Conservation (phyloP, 2,113 vertebrate species). For the Sander vitreus region DNA sequence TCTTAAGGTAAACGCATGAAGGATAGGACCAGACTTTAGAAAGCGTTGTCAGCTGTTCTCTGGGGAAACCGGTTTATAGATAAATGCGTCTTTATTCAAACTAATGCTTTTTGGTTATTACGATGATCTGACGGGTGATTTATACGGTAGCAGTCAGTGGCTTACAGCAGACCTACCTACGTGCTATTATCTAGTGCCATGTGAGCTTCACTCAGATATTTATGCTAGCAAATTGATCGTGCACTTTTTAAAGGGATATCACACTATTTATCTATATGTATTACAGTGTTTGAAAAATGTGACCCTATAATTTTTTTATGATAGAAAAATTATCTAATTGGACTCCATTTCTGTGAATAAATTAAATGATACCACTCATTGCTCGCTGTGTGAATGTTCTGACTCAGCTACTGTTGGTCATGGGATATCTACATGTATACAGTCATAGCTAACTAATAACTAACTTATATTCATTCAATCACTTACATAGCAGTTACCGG, state of each 20-base stretch:
- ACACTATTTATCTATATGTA: conserved; percentile 30
- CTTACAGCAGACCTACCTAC: neutral
- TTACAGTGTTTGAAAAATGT: neutral
- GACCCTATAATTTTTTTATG: neutral
- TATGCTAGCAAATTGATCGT: neutral
- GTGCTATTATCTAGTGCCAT: neutral
- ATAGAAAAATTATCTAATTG: neutral
- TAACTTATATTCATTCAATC: no score
- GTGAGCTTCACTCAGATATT: conserved; percentile 2
- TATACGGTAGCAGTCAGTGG: neutral
- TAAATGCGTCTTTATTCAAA: neutral
- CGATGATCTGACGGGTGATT: neutral
- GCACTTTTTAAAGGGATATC: conserved; percentile 15
- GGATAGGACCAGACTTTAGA: neutral
- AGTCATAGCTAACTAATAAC: no score
- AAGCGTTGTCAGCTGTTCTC: neutral
- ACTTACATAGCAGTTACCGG: no score
- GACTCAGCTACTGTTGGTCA: neutral
- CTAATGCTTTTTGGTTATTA: neutral
- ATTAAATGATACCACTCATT: neutral
- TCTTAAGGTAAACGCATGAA: no score
- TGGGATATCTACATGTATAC: neutral
- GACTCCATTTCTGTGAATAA: conserved; percentile 1
- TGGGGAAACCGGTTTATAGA: neutral
- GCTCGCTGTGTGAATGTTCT: neutral